Evolutionary conservation across 2,888 invertebrate species (phyloP), one percentile per base, ranked within the genome.

Genomic region (Acronicta alni): DNA sequence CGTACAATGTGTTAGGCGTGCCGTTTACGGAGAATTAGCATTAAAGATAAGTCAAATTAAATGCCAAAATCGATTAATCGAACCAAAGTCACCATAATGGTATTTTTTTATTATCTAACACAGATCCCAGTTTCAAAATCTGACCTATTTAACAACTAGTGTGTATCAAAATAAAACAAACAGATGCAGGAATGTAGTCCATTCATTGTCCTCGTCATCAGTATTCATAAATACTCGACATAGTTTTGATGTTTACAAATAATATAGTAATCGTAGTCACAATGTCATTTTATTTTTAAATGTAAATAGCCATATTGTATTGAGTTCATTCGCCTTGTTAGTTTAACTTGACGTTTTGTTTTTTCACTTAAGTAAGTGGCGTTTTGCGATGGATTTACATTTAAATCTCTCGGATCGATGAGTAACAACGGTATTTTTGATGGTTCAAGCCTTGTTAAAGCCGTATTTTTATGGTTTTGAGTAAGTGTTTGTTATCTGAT

Each of bases 271-370:
- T 79, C 65, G 73, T 75, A 79, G 63, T 66, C 64, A 67, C 70
- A 79, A 73, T 75, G 77, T 78, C 75, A 77, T 76, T 72, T 75
- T 77, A 80, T 83, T 83, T 83, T 81, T 80, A 41, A 58, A 86
- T 86, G 84, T 84, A 83, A 87, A 89, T 86, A 60, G 66, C 49
- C 67, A 80, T 84, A 86, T 87, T 89, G 87, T 89, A 63, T 72
- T 15, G 77, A 80, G 89, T 86, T 88, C 88, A 78, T 87, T 89
- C 80, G 77, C 85, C 82, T 81, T 70, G 75, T 80, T 75, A 75
- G 75, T 72, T 63, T 66, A 73, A 64, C 73, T n/a, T 70, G 74
- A 52, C 53, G 44, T 43, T 35, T 37, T 54, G 65, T 77, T 70
- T 61, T 69, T 74, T 74, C 42, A 42, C 65, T 83, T 77, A 83